Percentiles rank a stretch among this genome's conserved stretches.
Evolutionary conservation across 2,888 invertebrate genomes (phyloP).

Genomic region (Drosophila robusta): DNA sequence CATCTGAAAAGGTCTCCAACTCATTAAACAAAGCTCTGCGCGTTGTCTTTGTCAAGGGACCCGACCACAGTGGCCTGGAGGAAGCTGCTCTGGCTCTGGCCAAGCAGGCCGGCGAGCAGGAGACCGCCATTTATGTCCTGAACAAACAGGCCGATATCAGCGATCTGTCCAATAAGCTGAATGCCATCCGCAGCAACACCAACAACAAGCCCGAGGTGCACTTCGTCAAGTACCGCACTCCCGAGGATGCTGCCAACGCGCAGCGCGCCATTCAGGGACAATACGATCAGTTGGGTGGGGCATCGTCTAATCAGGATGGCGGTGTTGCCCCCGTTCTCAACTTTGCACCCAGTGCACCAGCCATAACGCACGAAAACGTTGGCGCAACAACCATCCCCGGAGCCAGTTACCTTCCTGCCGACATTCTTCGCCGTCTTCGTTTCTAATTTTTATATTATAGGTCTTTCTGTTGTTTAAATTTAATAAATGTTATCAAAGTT

Average conservation of each 20-base stretch:
- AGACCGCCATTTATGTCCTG: slow-evolving; percentile 81
- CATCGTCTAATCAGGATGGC: slow-evolving; percentile 63
- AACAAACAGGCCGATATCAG: slow-evolving; percentile 72
- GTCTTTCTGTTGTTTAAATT: slow-evolving; percentile 38
- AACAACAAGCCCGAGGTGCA: slow-evolving; percentile 75
- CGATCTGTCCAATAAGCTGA: slow-evolving; percentile 64
- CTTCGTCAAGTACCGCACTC: slow-evolving; percentile 73
- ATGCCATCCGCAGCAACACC: slow-evolving; percentile 56
- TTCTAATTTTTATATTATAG: slow-evolving; percentile 30
- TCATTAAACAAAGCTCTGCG: slow-evolving; percentile 75
- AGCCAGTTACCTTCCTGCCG: slow-evolving; percentile 70
- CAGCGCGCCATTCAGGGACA: slow-evolving; percentile 64
- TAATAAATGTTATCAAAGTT: slow-evolving; percentile 17
- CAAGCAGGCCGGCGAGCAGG: slow-evolving; percentile 65
- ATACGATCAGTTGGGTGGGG: slow-evolving; percentile 70
- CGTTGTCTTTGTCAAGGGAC: slow-evolving; percentile 81
- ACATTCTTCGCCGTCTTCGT: slow-evolving; percentile 66
- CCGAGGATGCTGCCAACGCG: slow-evolving; percentile 69
- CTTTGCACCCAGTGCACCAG: slow-evolving; percentile 59
- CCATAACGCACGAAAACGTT: slow-evolving; percentile 22
- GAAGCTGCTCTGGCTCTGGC: slow-evolving; percentile 69
- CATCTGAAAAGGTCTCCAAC: slow-evolving; percentile 49
- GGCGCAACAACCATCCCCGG: slow-evolving; percentile 49
- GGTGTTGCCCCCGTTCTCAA: slow-evolving; percentile 73
- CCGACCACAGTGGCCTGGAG: slow-evolving; percentile 68